Conservation (phyloP, 2,888 invertebrate genomes). For the Platerodrilus igneus region DNA sequence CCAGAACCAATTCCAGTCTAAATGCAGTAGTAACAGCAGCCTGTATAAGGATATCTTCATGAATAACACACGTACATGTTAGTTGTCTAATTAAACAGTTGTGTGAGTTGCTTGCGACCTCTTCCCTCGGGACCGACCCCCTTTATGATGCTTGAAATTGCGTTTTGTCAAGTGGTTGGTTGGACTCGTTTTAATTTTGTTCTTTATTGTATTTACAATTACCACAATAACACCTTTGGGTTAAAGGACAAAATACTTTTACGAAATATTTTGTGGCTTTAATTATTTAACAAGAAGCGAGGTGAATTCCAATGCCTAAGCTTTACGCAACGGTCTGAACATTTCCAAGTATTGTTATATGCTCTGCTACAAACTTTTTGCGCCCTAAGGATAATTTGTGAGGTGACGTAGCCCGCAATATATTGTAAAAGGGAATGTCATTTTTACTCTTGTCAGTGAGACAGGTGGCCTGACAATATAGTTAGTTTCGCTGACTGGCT, state of each 20-base stretch:
- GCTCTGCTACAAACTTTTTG: no score
- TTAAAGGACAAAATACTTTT: no score
- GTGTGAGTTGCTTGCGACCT: constrained; percentile 24
- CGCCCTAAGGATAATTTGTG: constrained; percentile 15
- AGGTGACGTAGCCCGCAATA: constrained; percentile 16
- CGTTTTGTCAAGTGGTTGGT: constrained; percentile 18
- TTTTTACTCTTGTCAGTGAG: constrained; percentile 31
- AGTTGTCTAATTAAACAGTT: constrained; percentile 35
- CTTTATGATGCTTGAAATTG: constrained; percentile 28
- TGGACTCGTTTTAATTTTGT: no score
- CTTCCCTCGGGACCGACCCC: constrained; percentile 22
- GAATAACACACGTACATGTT: constrained; percentile 33
- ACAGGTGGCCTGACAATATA: constrained; percentile 43
- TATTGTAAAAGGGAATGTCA: constrained; percentile 23
- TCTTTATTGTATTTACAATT: no score
- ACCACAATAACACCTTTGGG: no score
- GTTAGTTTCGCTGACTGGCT: constrained; percentile 41
- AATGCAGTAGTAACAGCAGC: constrained; percentile 14
- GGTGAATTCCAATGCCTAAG: no score
- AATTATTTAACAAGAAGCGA: no score
- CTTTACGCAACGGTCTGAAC: no score
- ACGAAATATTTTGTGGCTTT: no score
- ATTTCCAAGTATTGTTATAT: no score
- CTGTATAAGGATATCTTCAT: constrained; percentile 26
- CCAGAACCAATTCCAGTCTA: constrained; percentile 20